phyloP scores from a whole-genome alignment of 2,113 vertebrate species.

The Alectura lathami region DNA sequence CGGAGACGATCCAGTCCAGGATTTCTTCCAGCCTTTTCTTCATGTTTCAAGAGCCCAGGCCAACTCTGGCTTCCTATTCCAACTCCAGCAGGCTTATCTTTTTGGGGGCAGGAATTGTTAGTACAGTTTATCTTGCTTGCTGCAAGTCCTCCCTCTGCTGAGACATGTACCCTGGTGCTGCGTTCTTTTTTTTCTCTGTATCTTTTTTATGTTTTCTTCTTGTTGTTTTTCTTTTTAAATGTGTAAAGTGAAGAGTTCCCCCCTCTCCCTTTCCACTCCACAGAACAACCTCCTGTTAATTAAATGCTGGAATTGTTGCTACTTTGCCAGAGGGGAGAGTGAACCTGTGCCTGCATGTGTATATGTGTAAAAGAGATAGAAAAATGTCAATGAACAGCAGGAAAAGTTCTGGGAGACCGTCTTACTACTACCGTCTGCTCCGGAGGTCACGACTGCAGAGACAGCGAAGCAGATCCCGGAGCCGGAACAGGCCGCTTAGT shows the following conservation, averaged over 20 bases:
- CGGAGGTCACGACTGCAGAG: slow-evolving; percentile 92
- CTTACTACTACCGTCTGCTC: slow-evolving; percentile 95
- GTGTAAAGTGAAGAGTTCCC: slow-evolving; percentile 59
- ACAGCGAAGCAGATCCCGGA: slow-evolving; percentile 94
- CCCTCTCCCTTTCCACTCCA: slow-evolving; percentile 52
- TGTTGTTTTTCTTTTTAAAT: slow-evolving; percentile 43
- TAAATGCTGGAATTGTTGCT: slow-evolving; percentile 13
- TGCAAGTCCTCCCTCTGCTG: slow-evolving; percentile 43
- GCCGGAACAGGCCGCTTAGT: slow-evolving; percentile 86
- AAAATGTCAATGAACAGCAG: slow-evolving; percentile 89
- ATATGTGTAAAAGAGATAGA: slow-evolving; percentile 53
- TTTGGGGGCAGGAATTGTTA: slow-evolving; percentile 59
- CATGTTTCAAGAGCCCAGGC: slow-evolving; percentile 52
- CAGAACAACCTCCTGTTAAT: slow-evolving; percentile 32
- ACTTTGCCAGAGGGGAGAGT: slow-evolving; percentile 37
- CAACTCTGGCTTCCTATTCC: slow-evolving; percentile 67
- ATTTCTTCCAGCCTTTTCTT: slow-evolving; percentile 76
- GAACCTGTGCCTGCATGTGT: slow-evolving; percentile 49
- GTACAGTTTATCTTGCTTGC: slow-evolving; percentile 56
- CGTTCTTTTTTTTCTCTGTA: background rate
- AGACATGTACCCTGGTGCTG: slow-evolving; percentile 17
- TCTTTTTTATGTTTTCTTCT: slow-evolving; percentile 9
- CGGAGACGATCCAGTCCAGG: slow-evolving; percentile 75
- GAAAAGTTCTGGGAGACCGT: slow-evolving; percentile 90
- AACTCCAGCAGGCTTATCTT: slow-evolving; percentile 64